Base-by-base conservation (phyloP, 2,888 invertebrate genomes). In the Meteorus colon region DNA sequence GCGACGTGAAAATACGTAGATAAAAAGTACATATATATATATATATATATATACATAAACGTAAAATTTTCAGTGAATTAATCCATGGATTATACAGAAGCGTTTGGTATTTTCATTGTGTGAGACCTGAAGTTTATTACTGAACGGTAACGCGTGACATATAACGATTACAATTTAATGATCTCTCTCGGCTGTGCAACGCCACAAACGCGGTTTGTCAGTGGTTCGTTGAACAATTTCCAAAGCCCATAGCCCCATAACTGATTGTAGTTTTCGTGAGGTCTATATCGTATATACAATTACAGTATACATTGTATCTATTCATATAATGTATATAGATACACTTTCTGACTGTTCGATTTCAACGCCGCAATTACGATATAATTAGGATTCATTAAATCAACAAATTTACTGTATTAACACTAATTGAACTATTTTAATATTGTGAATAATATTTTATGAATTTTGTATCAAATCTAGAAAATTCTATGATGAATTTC, bases 101-200 rank as follows among this genome's bases (percentile, higher is more conserved):
- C 48, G 48, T 48, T 16, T 48, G 48, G 5, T 55, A 55, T 55
- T 55, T 55, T 55, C 19, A 55, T 19, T 55, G 19, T 55, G 10
- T 24, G 55, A 19, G 19, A 4, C 55, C 6, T 19, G 4, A 8
- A 55, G 19, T 55, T 55, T 55, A 55, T 19, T 19, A 55, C 19
- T 65, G 65, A 65, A 29, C 34, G 29, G 65, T 37, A 63, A 37
- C 29, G 66, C 66, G 65, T 71, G 71, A 70, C 55, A 27, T 65
- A 55, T 66, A 70, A 70, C 67, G 19, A 75, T 75, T 65, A 75
- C 67, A 71, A 67, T 71, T 75, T 75, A 75, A 75, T 75, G 71
- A 75, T 75, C 75, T 71, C 59, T 37, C 66, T 29, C 59, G 27
- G 59, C 31, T 59, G 71, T 34, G 16, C 63, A 70, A 34, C 37